These are phyloP conservation scores for Cynodonichthys magdalenae DNA, from an alignment of 2,797 vertebrate species.

Conservation along the genomic window DNA sequence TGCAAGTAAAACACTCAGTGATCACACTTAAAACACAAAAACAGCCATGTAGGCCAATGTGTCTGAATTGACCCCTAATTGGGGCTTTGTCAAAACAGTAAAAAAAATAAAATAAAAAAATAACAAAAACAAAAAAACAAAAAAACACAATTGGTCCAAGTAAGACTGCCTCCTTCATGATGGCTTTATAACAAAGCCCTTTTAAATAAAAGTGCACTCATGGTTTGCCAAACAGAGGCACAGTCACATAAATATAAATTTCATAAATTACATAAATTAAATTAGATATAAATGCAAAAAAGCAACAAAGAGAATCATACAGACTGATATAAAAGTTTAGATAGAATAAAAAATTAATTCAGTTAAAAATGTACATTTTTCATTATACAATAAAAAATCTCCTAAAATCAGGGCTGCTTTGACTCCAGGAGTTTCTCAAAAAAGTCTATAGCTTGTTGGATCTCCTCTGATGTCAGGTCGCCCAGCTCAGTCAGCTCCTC, in stretches of 20 bases:
- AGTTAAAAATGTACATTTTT: neutral
- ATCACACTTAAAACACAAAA: neutral
- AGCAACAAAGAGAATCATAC: conserved; percentile 2
- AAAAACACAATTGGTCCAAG: conserved; percentile 68
- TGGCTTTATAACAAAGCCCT: conserved; percentile 15
- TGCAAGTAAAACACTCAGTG: neutral
- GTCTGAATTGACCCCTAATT: neutral
- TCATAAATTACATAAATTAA: conserved; percentile 48
- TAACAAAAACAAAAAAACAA: neutral
- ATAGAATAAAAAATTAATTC: neutral
- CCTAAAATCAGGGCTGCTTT: conserved; percentile 40
- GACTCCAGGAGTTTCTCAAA: conserved; percentile 62
- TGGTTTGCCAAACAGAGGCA: conserved; percentile 9
- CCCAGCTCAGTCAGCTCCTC: conserved; percentile 60
- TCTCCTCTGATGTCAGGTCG: conserved; percentile 60
- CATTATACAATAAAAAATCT: neutral
- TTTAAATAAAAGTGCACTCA: conserved; percentile 59
- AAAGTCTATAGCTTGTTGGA: conserved; percentile 55
- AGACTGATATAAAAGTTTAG: neutral
- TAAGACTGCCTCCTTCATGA: conserved; percentile 18
- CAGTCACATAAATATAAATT: conserved; percentile 21
- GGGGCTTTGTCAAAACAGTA: neutral
- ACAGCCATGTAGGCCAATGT: neutral
- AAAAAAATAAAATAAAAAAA: neutral
- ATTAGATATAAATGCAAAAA: conserved; percentile 19